These are phyloP conservation scores for Ctena decussata DNA, from an alignment of 2,888 invertebrate genomes.

Conservation along the genomic window DNA sequence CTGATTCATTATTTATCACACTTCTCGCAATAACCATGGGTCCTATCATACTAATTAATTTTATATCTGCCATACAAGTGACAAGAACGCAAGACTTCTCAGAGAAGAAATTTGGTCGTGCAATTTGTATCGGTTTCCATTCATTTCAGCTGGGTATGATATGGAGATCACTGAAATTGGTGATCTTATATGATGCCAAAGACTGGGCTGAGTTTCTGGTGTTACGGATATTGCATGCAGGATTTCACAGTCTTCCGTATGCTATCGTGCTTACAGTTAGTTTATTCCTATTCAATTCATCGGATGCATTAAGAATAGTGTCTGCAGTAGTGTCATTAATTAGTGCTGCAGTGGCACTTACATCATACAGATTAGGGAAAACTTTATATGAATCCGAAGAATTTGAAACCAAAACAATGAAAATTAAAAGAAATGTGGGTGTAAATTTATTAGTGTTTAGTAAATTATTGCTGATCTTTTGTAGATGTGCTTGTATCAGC, in stretches of 20 bases:
- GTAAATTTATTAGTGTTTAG: slow-evolving; percentile 61
- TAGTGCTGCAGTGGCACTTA: slow-evolving; percentile 57
- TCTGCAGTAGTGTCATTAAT: slow-evolving; percentile 53
- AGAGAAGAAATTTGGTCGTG: slow-evolving; percentile 59
- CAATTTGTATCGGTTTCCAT: slow-evolving; percentile 72
- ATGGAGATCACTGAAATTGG: slow-evolving; percentile 75
- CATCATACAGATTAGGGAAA: slow-evolving; percentile 60
- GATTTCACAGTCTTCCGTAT: slow-evolving; percentile 74
- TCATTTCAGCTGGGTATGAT: slow-evolving; percentile 72
- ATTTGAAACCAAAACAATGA: slow-evolving; percentile 50
- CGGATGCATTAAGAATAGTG: slow-evolving; percentile 44
- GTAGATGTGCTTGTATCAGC: slow-evolving; percentile 68
- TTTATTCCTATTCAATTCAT: slow-evolving; percentile 42
- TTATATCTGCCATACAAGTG: slow-evolving; percentile 72
- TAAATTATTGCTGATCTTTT: slow-evolving; percentile 62
- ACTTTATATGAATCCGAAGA: slow-evolving; percentile 63
- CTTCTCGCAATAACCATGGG: slow-evolving; percentile 61
- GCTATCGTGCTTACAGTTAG: slow-evolving; percentile 54
- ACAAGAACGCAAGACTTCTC: slow-evolving; percentile 67
- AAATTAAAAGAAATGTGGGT: slow-evolving; percentile 56
- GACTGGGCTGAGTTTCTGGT: slow-evolving; percentile 72
- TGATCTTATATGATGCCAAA: slow-evolving; percentile 67
- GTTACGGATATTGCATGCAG: slow-evolving; percentile 73
- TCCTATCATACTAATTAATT: slow-evolving; percentile 69
- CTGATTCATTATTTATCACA: slow-evolving; percentile 53